Evolutionary conservation across 2,797 vertebrate species (phyloP), one percentile per base, ranked within the genome.

Genomic region (Aeoliscus strigatus): DNA sequence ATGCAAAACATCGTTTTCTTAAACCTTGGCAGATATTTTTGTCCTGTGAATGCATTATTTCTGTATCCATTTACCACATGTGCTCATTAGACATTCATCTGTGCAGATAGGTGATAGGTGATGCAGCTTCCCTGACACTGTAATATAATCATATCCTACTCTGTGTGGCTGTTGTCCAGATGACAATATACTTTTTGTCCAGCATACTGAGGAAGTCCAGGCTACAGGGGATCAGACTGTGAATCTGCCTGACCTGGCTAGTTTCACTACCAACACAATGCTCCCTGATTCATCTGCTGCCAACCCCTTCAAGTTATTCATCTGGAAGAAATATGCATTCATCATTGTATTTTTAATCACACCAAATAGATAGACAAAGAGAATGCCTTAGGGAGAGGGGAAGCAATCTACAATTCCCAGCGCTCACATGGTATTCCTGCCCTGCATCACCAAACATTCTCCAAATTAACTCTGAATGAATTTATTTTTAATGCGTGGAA

Each of bases 291-390:
- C 78, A 86, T 87, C 85, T 80, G 51, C 84, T 87, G 86, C 85
- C 84, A 88, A 82, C 67, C 83, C 74, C 81, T 84, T 82, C 84
- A 86, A 88, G 84, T 88, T 87, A 87, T 87, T 89, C 87, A 88
- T 89, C 84, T 88, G 84, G 80, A 87, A 84, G 80, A 82, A 86
- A 87, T 86, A 85, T 87, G 86, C 83, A 88, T 89, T 88, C 85
- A 86, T 88, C 85, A 88, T 88, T 89, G 85, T 89, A 88, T 89
- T 89, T 90, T 89, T 88, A 89, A 90, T 89, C 87, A 88, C 85
- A 86, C 85, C 86, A 86, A 88, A 86, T 84, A 87, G 86, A 88
- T 87, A 88, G 85, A 88, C 86, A 88, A 89, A 87, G 83, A 73
- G 68, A 83, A 86, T 83, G 83, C 86, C 85, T 81, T 70, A 14